phyloP scores from a whole-genome alignment of 2,888 invertebrate genomes.

The Polylopha cassiicola region DNA sequence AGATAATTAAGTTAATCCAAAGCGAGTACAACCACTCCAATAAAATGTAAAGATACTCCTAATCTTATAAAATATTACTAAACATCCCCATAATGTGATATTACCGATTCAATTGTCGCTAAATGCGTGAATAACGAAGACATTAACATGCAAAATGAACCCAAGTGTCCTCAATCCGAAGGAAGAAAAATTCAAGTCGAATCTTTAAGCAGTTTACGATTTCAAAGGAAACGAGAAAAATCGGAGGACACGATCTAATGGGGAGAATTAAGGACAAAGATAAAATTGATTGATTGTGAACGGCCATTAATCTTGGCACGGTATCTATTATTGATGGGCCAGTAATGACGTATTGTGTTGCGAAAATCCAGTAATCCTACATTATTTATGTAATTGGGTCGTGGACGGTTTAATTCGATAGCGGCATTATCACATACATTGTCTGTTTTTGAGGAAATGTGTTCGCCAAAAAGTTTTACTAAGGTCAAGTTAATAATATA shows the following conservation, averaged over 20 bases:
- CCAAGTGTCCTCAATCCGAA: constrained; percentile 51
- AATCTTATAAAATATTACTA: no score
- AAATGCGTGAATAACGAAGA: constrained; percentile 41
- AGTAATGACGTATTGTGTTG: constrained; percentile 13
- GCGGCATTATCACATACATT: no score
- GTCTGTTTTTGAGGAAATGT: no score
- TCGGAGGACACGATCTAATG: constrained; percentile 16
- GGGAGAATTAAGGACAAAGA: constrained; percentile 27
- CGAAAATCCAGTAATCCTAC: no score
- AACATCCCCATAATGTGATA: no score
- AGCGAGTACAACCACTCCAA: no score
- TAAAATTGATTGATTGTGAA: constrained; percentile 32
- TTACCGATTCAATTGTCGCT: constrained; percentile 35
- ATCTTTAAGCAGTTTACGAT: constrained; percentile 55
- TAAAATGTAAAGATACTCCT: no score
- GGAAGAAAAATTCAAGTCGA: constrained; percentile 35
- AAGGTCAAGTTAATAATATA: no score
- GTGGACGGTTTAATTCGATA: no score
- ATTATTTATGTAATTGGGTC: no score
- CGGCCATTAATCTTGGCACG: constrained; percentile 16
- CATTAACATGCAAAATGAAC: constrained; percentile 49
- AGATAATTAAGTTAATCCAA: no score
- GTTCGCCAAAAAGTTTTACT: no score
- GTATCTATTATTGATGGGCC: constrained; percentile 14
- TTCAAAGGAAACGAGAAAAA: constrained; percentile 27